Conservation (phyloP, 1,140 invertebrate species). For the Steinernema khuongi region DNA sequence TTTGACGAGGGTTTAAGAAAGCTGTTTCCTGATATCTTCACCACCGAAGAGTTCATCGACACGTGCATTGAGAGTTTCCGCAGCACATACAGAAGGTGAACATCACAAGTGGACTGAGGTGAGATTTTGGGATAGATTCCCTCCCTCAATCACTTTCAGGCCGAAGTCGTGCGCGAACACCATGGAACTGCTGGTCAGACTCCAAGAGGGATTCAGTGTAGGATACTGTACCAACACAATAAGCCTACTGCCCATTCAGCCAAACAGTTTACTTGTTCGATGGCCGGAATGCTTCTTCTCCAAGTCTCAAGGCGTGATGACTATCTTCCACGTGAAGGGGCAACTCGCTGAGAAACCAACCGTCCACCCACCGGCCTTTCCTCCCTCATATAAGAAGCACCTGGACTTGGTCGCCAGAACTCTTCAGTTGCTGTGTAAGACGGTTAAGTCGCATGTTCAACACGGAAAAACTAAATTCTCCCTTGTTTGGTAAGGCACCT, state of each 20-base stretch:
- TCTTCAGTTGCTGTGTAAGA: background rate
- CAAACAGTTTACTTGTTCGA: background rate
- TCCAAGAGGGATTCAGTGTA: background rate
- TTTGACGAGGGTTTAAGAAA: background rate
- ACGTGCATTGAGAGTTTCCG: background rate
- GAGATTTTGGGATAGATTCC: background rate
- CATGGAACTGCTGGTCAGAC: background rate
- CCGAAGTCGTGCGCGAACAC: background rate
- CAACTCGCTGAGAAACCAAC: background rate
- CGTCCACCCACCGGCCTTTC: background rate
- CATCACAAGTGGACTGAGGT: background rate
- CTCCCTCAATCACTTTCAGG: background rate
- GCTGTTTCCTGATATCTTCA: background rate
- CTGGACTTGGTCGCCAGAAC: background rate
- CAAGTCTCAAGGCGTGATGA: background rate
- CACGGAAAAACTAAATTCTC: background rate
- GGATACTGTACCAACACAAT: background rate
- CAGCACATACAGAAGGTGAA: background rate
- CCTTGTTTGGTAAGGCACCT: background rate
- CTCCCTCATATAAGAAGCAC: background rate
- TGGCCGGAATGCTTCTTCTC: constrained; percentile 6
- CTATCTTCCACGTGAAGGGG: background rate
- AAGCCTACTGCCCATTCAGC: background rate
- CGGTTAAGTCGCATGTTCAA: background rate
- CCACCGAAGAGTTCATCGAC: background rate